Base-by-base conservation (phyloP, 2,113 vertebrate species). In the Phoxinus phoxinus region DNA sequence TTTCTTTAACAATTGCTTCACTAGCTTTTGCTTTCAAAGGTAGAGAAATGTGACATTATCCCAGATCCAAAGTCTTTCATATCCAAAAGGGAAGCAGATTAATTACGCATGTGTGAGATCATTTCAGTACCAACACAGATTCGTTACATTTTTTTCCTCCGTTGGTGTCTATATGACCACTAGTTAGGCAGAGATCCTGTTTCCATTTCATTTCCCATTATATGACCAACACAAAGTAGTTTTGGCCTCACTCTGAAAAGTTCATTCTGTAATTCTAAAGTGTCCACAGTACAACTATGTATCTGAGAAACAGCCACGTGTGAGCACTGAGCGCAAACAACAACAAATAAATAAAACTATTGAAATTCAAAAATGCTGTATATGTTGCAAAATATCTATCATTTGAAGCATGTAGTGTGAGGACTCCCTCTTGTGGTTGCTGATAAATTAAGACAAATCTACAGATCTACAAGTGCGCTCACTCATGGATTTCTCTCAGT, bases 1-100 rank as follows among this genome's bases (percentile, higher is more conserved):
- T 74, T 35, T 73, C 46, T 86, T 86, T 83, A 84, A 81, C 74
- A 86, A 48, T 82, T 85, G 69, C 19, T 46, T 53, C 12, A 78
- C 13, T 56, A 56, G 19, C 19, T 59, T 83, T 41, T 67, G 30
- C 46, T 58, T 81, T 81, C 41, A 65, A 76, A 69, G 67, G 46
- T 61, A 85, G 78, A 82, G 32, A 69, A 85, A 75, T 37, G n/a
- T 72, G 53, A 86, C 27, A 35, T 58, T 21, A 25, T 69, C 84
- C 58, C 83, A 85, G 56, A 51, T 61, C 67, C n/a, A 58, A 30
- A 35, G 32, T 80, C 23, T 12, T 80, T n/a, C 77, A 80, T 78
- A n/a, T 35, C 46, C 74, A 76, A 76, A 76, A 17, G 15, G 5
- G 19, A 56, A 37, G 75, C 51, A 23, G 30, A 78, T 56, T 23